These are phyloP conservation scores for Amphiprion percula DNA, from an alignment of 2,113 vertebrate genomes.

Conservation along the genomic window DNA sequence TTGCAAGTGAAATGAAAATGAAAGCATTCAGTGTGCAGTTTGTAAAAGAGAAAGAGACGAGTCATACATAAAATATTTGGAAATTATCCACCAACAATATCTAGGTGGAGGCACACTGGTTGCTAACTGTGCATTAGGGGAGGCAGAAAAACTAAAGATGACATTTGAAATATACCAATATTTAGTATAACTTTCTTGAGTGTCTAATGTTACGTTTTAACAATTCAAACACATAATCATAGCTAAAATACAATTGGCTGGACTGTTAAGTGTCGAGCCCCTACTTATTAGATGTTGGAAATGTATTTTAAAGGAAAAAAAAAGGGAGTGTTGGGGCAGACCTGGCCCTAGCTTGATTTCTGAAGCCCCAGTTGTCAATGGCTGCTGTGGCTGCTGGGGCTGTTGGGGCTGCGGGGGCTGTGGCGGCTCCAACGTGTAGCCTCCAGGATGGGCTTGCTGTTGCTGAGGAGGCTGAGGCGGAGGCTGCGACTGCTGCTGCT, in stretches of 20 bases:
- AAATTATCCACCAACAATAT: neutral
- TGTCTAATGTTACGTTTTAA: neutral
- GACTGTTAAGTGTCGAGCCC: neutral
- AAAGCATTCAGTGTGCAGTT: constrained; percentile 7
- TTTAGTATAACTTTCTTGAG: neutral
- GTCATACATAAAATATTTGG: neutral
- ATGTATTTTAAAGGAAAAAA: neutral
- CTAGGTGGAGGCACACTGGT: neutral
- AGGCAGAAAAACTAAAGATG: no score
- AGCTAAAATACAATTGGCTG: neutral
- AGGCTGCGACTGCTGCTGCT: constrained; percentile 81
- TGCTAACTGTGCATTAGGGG: no score
- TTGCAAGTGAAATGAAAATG: constrained; percentile 44
- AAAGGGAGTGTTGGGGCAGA: constrained; percentile 44
- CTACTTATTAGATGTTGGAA: neutral
- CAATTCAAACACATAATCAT: neutral
- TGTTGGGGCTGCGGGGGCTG: constrained; percentile 76
- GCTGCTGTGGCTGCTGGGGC: constrained; percentile 72
- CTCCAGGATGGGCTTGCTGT: constrained; percentile 61
- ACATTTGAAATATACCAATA: no score
- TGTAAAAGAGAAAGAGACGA: neutral
- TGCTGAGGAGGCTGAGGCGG: constrained; percentile 50
- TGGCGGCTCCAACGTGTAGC: constrained; percentile 59
- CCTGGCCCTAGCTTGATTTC: constrained; percentile 80
- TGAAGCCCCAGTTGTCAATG: constrained; percentile 59